phyloP scores from a whole-genome alignment of 2,888 invertebrate species.

The Coenonympha glycerion region DNA sequence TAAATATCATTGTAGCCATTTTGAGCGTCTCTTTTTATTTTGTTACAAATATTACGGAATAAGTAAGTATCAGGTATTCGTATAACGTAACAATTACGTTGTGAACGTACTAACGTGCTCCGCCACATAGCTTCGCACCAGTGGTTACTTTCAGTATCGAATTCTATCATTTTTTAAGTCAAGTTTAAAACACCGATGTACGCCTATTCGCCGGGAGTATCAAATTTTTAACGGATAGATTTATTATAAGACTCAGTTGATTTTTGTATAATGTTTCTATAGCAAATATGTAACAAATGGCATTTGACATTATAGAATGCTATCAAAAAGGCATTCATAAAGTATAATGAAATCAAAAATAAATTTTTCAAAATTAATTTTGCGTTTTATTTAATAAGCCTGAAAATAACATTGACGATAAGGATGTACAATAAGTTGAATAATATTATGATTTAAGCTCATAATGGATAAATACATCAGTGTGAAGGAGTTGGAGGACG shows the following conservation, averaged over 20 bases:
- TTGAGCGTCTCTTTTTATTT: slow-evolving; percentile 16
- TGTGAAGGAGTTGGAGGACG: slow-evolving; percentile 84
- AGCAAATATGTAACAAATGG: slow-evolving; percentile 59
- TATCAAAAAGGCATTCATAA: slow-evolving; percentile 61
- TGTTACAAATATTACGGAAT: slow-evolving; percentile 9
- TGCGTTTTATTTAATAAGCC: slow-evolving; percentile 37
- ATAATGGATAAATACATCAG: slow-evolving; percentile 77
- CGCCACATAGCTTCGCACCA: slow-evolving; percentile 8
- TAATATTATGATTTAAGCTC: slow-evolving; percentile 9
- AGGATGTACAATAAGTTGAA: no score
- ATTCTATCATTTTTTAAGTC: slow-evolving; percentile 22
- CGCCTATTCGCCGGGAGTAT: slow-evolving; percentile 36
- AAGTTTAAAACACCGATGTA: slow-evolving; percentile 34
- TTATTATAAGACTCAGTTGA: slow-evolving; percentile 61
- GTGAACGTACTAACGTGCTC: slow-evolving; percentile 16
- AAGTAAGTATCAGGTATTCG: neutral
- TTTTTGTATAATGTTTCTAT: slow-evolving; percentile 72
- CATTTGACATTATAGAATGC: slow-evolving; percentile 68
- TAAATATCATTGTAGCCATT: slow-evolving; percentile 35
- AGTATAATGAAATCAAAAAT: slow-evolving; percentile 72
- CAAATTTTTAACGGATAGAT: slow-evolving; percentile 46
- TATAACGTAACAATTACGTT: slow-evolving; percentile 10
- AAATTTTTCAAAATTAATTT: slow-evolving; percentile 51
- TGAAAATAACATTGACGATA: neutral
- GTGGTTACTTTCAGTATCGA: slow-evolving; percentile 19